phyloP scores from a whole-genome alignment of 2,113 vertebrate species.

The Silurus asotus region DNA sequence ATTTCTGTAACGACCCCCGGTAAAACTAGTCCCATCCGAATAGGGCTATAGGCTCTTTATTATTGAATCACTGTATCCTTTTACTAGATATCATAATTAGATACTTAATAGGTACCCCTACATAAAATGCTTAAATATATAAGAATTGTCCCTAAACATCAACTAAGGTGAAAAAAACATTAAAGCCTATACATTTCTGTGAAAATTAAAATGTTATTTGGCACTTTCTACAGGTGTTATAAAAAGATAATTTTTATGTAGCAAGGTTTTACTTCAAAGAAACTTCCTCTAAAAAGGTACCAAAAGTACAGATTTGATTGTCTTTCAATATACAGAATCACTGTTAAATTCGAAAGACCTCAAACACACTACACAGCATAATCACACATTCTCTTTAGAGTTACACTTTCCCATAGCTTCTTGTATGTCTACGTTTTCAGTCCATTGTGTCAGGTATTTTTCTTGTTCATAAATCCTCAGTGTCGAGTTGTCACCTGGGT shows the following conservation, averaged over 20 bases:
- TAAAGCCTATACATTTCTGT: background rate
- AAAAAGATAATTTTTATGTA: background rate
- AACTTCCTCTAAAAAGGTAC: too few species aligned
- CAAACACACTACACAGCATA: background rate
- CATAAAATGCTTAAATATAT: too few species aligned
- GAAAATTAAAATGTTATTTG: background rate
- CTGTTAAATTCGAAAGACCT: background rate
- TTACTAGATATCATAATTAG: background rate
- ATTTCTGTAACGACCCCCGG: too few species aligned
- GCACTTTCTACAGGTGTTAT: background rate
- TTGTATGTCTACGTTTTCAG: background rate
- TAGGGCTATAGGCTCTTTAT: background rate
- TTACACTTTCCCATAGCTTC: background rate
- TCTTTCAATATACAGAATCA: background rate
- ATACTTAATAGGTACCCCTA: too few species aligned
- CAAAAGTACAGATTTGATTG: background rate
- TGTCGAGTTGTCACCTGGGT: background rate
- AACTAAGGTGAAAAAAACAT: background rate
- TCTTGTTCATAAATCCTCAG: conserved; percentile 1
- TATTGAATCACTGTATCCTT: background rate
- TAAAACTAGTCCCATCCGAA: too few species aligned
- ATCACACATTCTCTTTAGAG: background rate
- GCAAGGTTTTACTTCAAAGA: background rate
- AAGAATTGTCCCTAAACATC: background rate
- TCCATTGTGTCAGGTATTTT: background rate